Base-by-base conservation (phyloP, 2,113 vertebrate species). In the Cryptomyrus ogoouensis region DNA sequence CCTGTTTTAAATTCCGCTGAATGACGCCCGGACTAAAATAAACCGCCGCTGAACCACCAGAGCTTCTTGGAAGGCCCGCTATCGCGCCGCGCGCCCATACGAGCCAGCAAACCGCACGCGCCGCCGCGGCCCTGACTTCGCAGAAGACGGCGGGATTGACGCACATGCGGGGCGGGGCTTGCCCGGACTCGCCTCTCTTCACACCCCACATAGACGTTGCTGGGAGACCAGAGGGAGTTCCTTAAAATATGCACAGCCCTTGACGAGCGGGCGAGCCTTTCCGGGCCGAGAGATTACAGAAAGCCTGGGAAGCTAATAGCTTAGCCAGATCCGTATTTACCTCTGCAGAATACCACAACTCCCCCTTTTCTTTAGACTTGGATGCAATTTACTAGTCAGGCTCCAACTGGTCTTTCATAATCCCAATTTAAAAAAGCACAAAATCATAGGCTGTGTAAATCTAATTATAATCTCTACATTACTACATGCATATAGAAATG, bases 61-160 rank as follows among this genome's bases (percentile, higher is more conserved):
- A 88, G 49, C 89, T 93, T 93, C 91, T 46, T 90, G 91, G 90
- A 93, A 93, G 91, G 91, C 62, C 90, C 2, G 87, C 90, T 89
- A 89, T 87, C 49, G 39, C 50, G 85, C 87, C 15, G 47, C 86
- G 56, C 49, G 46, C 89, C 83, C 83, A 52, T 88, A 49, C 87
- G 24, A 56, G 83, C 56, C 49, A 50, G 88, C 5, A 85, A 88
- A 83, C 90, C 90, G 46, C 87, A 89, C 53, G 27, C 52, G 50
- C 90, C 17, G 52, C 70, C 46, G 44, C 56, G 50, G 24, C 58
- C 87, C 70, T 35, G 53, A 83, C 83, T 56, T 88, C 89, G 77
- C 87, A 35, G 31, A 58, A 74, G 27, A 74, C 31, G 89, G 3
- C 31, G n/a, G 62, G 89, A 80, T 35, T 89, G 91, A 88, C 53